phyloP scores from a whole-genome alignment of 2,888 invertebrate species.

The Ophonus ardosiacus region DNA sequence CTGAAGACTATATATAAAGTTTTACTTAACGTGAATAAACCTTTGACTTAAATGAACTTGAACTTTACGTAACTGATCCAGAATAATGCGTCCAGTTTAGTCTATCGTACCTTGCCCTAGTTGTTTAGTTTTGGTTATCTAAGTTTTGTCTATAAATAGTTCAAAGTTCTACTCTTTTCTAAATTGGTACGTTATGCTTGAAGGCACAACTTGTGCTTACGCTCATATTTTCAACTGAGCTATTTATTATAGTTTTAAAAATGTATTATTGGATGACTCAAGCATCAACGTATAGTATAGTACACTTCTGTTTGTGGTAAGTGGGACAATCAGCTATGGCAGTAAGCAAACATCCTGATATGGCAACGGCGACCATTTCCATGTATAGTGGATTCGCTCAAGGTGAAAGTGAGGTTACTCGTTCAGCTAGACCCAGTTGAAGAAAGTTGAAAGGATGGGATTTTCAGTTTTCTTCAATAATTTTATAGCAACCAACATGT shows the following conservation, averaged over 20 bases:
- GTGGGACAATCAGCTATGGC: neutral
- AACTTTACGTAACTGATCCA: neutral
- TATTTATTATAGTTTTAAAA: neutral
- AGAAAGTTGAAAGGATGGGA: neutral
- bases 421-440: neutral
- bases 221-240: neutral
- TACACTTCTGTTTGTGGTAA: neutral
- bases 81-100: neutral
- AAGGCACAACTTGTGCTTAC: neutral
- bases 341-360: slow-evolving; percentile 6
- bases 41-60: neutral
- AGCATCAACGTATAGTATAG: neutral
- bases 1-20: too few relatives aligned
- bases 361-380: neutral
- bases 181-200: neutral
- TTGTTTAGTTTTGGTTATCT: neutral
- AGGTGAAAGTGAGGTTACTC: neutral
- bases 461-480: neutral
- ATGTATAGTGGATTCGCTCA: neutral
- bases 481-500: neutral
- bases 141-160: neutral
- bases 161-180: neutral
- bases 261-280: neutral
- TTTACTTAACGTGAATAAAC: too few relatives aligned
- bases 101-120: neutral